phyloP scores from a whole-genome alignment of 2,113 vertebrate species.

The Mus spicilegus region DNA sequence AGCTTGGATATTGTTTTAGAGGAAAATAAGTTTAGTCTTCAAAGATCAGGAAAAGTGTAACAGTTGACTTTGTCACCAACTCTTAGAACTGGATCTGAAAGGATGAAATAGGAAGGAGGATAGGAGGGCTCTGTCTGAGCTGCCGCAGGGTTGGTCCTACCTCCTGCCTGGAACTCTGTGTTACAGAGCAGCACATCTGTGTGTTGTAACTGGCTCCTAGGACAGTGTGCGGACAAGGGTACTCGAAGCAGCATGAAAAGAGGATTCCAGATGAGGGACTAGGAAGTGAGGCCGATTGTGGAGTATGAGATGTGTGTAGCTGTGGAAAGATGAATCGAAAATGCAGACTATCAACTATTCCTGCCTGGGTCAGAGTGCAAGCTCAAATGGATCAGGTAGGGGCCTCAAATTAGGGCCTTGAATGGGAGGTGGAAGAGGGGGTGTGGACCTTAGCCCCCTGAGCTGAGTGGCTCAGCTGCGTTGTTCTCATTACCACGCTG shows the following conservation, averaged over 20 bases:
- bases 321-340: background rate
- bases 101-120: background rate
- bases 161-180: fast-evolving
- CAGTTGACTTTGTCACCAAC: conserved; percentile 49
- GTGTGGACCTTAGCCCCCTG: background rate
- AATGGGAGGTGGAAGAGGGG: background rate
- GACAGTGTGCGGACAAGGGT: background rate
- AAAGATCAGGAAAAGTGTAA: conserved; percentile 38
- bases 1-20: conserved; percentile 53
- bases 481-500: background rate
- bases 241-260: conserved; percentile 43
- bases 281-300: background rate
- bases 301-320: background rate
- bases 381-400: background rate
- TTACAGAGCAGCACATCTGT: background rate
- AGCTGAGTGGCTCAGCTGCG: background rate
- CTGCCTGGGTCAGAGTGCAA: background rate
- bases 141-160: background rate
- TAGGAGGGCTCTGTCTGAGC: background rate
- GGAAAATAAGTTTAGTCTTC: conserved; percentile 43
- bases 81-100: conserved; percentile 17
- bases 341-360: background rate
- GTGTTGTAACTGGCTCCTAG: background rate
- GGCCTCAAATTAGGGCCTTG: background rate
- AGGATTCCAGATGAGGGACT: background rate